Conservation (phyloP, 2,888 invertebrate species). For the Andrena bicolor region DNA sequence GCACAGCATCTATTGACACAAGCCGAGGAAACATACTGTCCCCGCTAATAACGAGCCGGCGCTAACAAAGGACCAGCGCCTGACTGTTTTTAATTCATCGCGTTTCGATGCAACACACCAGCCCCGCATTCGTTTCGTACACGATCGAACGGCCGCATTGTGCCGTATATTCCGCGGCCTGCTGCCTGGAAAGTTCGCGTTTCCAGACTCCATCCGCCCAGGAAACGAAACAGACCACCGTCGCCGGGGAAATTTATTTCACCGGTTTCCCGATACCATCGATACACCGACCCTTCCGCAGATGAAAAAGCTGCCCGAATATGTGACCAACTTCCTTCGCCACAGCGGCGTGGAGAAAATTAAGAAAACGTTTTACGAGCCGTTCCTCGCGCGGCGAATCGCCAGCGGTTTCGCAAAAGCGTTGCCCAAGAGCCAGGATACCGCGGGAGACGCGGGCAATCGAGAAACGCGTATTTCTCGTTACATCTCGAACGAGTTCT, state of each 20-base stretch:
- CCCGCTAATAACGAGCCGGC: not conserved
- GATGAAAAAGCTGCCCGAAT: conserved; percentile 31
- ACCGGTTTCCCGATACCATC: conserved; percentile 55
- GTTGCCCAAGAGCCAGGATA: not conserved
- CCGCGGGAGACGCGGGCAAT: not conserved
- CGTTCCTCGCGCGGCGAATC: not conserved
- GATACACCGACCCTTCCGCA: conserved; percentile 17
- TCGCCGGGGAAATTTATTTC: conserved; percentile 58
- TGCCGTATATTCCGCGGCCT: conserved; percentile 40
- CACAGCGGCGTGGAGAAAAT: conserved; percentile 40
- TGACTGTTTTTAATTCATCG: conserved; percentile 11
- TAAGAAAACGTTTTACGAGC: conserved; percentile 49
- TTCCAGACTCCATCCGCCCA: conserved; percentile 22
- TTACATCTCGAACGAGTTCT: conserved; percentile 10
- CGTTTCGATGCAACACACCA: not conserved
- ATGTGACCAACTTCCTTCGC: conserved; percentile 11
- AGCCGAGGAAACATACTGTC: conserved; percentile 1
- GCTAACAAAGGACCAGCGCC: not conserved
- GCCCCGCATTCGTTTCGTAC: not conserved
- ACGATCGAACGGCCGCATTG: conserved; percentile 7
- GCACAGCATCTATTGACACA: not conserved
- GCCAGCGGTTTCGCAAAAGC: not conserved
- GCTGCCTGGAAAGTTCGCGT: conserved; percentile 23
- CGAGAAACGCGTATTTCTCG: not conserved
- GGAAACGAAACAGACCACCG: conserved; percentile 43